Evolutionary conservation across 2,113 vertebrate species (phyloP), one percentile per base, ranked within the genome.

Genomic region (Calyptommatus sinebrachiatus): DNA sequence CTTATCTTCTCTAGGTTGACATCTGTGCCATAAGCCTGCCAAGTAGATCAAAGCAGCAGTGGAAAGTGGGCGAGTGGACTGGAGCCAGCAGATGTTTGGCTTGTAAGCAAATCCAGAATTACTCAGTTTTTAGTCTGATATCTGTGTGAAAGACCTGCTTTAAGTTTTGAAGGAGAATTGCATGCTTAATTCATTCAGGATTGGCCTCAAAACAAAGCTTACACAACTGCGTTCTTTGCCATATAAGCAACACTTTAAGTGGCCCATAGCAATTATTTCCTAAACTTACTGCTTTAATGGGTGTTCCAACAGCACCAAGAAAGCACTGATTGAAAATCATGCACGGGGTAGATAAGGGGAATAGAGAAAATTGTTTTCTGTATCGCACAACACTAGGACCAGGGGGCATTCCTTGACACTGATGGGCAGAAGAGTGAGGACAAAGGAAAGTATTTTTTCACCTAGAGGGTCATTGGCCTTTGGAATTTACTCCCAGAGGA

Each of bases 11-110:
- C 7, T 12, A 21, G 88, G 85, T 77, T 86, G 89, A 89, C 90
- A 91, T 92, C 92, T 94, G 89, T 28, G 50, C 68, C 28, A 62
- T 84, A 57, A 74, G 50, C 75, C 31, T 91, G 91, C 90, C 91
- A 93, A 88, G 89, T 50, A 21, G 73, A 28, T 70, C 79, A 86
- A 76, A 3, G 70, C 78, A 78, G 28, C 3, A 5, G n/a, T n/a
- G 53, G 21, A 45, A 57, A 83, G 74, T 81, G 71, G 82, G 84
- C 80, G 69, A 86, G 80, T 53, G 7, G 82, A 22, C 4, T 57
- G 4, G 12, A 53, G 72, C 76, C 75, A 28, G 70, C 76, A 79
- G 85, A 31, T 57, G 31, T 78, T 83, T 71, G 87, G 84, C 83
- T 80, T 45, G 74, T 79, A 53, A 1, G 2, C 41, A 85, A 72